A percentile compares a stretch with the other conserved stretches of the same genome.
Conservation (phyloP, 2,113 vertebrate genomes). For the Mobula hypostoma region DNA sequence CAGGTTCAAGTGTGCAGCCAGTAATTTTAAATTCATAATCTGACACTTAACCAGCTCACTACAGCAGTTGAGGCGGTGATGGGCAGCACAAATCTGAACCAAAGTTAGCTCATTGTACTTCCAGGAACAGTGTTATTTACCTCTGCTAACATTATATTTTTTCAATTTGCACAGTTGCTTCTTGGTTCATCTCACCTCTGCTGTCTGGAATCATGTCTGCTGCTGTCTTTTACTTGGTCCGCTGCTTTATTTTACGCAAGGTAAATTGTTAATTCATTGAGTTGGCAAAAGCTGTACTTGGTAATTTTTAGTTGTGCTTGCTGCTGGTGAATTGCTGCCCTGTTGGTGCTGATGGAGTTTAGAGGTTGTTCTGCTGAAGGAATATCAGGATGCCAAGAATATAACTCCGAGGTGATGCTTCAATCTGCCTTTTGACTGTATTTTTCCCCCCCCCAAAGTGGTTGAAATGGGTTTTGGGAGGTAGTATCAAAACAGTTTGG, state of each 20-base stretch:
- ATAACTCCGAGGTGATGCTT: too few species aligned
- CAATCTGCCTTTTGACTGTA: too few species aligned
- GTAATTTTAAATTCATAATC: background rate
- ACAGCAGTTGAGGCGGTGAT: background rate
- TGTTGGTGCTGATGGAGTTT: too few species aligned
- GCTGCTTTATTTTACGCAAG: slow-evolving; percentile 78
- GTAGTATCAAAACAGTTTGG: too few species aligned
- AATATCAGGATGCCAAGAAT: too few species aligned
- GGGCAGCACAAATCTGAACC: background rate
- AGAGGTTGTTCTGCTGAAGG: too few species aligned
- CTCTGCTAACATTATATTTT: background rate
- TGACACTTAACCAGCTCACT: background rate
- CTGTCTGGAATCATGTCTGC: slow-evolving; percentile 92
- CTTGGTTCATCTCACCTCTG: slow-evolving; percentile 92
- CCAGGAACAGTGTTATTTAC: background rate
- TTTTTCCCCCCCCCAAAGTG: too few species aligned
- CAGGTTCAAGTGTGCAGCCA: background rate
- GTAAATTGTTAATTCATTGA: slow-evolving; percentile 51
- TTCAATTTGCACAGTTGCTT: slow-evolving; percentile 62
- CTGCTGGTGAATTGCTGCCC: too few species aligned
- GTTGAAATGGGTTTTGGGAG: too few species aligned
- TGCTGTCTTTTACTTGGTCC: slow-evolving; percentile 80
- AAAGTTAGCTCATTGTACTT: background rate
- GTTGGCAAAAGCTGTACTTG: too few species aligned
- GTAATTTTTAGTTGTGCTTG: too few species aligned